Evolutionary conservation across 2,888 invertebrate genomes (phyloP).

Genomic region (Hydrotaea cyrtoneurina): DNA sequence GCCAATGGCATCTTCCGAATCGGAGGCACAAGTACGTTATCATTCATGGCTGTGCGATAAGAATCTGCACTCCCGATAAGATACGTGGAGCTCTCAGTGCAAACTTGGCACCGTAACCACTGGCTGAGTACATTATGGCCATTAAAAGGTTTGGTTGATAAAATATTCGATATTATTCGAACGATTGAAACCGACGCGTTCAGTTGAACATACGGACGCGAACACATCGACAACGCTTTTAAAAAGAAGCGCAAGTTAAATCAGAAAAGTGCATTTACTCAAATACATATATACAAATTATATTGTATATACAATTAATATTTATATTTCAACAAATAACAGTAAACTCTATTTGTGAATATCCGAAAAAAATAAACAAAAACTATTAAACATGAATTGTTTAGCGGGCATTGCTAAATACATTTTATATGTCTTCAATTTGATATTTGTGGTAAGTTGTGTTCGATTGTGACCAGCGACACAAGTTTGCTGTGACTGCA

Average conservation of each 20-base stretch:
- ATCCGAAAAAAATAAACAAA: neutral
- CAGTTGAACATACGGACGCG: neutral
- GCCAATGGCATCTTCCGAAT: neutral
- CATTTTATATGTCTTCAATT: slow-evolving; percentile 76
- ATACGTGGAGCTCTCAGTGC: slow-evolving; percentile 32
- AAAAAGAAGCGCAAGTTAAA: neutral
- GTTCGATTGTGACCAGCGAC: neutral
- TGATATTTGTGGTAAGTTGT: slow-evolving; percentile 80
- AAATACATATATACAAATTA: neutral
- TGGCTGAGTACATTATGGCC: neutral
- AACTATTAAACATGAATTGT: slow-evolving; percentile 74
- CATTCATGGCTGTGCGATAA: neutral
- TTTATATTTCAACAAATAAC: neutral
- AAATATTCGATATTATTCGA: slow-evolving; percentile 51
- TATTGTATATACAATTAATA: neutral
- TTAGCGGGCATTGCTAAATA: slow-evolving; percentile 76
- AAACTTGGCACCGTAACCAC: neutral
- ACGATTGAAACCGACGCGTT: slow-evolving; percentile 39
- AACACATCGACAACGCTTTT: neutral
- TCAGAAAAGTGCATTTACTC: slow-evolving; percentile 10
- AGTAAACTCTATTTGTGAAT: neutral
- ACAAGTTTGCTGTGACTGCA: too few relatives aligned
- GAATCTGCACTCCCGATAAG: slow-evolving; percentile 35
- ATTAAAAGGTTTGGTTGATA: slow-evolving; percentile 48
- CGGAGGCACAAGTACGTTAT: neutral